Base-by-base conservation (phyloP, 1,140 invertebrate species). In the Lucilia cuprina region DNA sequence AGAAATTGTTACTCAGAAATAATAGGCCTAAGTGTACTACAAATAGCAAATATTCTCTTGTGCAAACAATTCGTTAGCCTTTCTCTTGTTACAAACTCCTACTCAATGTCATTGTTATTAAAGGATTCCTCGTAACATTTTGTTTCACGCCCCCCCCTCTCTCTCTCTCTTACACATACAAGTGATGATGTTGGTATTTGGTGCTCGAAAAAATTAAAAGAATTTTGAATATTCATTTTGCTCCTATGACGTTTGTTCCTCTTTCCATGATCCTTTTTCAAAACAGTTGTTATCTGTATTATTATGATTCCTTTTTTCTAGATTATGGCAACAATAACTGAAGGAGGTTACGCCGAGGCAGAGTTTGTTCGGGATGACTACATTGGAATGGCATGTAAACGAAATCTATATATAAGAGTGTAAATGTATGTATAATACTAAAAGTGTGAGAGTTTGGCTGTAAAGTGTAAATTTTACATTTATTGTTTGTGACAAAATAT, bases 401-500 rank as follows among this genome's bases (percentile, higher is more conserved):
- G 41, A 41, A 41, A 41, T 41, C 74, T 34, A 30, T 41, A 13
- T 5, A 34, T 74, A 34, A 21, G 12, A 12, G 17, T 74, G 30
- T 5, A 25, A n/a, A n/a, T 9, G 8, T 74, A 25, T 74, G 65
- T 25, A 74, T 25, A 2, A 12, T 3, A 0, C 19, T 19, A 21
- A 17, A 13, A 13, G 41, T 19, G 14, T 77, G 14, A 5, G 30
- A 19, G 30, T 77, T 35, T 77, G 75, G 75, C 30, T 77, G 75
- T 41, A 41, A 41, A 80, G 8, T 80, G 35, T 9, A 80, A 65
- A 34, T 83, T 83, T 75, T 74, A 41, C 75, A 74, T 85, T 82
- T 84, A 84, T 85, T 85, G 84, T 70, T 82, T 84, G 41, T 84
- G 84, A 85, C 83, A 85, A 84, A 83, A 85, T 84, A 82, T 85